Conservation (phyloP, 2,888 invertebrate species). For the Eupithecia abbreviata region DNA sequence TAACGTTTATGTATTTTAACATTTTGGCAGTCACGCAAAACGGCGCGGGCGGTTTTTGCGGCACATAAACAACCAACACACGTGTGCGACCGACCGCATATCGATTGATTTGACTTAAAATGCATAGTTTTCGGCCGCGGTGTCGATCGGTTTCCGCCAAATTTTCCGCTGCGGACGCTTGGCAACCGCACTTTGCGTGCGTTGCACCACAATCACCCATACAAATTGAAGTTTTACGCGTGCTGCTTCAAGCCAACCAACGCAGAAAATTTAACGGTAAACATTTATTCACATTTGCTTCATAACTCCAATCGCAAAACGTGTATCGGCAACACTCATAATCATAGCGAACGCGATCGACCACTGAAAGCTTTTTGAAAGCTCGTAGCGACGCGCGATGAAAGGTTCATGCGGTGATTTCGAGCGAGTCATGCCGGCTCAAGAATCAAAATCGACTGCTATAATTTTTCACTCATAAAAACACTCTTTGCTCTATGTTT, state of each 20-base stretch:
- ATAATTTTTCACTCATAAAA: constrained; percentile 39
- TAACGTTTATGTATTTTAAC: constrained; percentile 63
- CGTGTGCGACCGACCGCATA: constrained; percentile 73
- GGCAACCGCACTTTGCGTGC: constrained; percentile 70
- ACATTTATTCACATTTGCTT: constrained; percentile 53
- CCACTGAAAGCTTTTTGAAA: constrained; percentile 81
- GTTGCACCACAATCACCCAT: constrained; percentile 64
- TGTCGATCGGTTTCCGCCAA: constrained; percentile 76
- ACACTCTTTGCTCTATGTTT: constrained; percentile 26
- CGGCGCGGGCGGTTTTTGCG: constrained; percentile 71
- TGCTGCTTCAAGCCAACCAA: constrained; percentile 49
- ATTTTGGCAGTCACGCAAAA: constrained; percentile 79
- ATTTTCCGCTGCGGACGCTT: constrained; percentile 76
- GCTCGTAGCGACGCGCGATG: constrained; percentile 74
- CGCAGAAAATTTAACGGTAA: constrained; percentile 46
- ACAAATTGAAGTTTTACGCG: constrained; percentile 61
- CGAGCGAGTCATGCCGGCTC: constrained; percentile 63
- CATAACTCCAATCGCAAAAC: constrained; percentile 60
- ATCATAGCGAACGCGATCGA: constrained; percentile 72
- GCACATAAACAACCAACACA: constrained; percentile 80
- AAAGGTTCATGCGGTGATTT: constrained; percentile 74
- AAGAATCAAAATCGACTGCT: constrained; percentile 57
- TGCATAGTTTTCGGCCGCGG: constrained; percentile 75
- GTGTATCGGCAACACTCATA: constrained; percentile 69
- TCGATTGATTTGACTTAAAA: constrained; percentile 81